A percentile compares a stretch with the other conserved stretches of the same genome.
Evolutionary conservation across 2,888 invertebrate genomes (phyloP).

Genomic region (Ommatoiulus sabulosus): DNA sequence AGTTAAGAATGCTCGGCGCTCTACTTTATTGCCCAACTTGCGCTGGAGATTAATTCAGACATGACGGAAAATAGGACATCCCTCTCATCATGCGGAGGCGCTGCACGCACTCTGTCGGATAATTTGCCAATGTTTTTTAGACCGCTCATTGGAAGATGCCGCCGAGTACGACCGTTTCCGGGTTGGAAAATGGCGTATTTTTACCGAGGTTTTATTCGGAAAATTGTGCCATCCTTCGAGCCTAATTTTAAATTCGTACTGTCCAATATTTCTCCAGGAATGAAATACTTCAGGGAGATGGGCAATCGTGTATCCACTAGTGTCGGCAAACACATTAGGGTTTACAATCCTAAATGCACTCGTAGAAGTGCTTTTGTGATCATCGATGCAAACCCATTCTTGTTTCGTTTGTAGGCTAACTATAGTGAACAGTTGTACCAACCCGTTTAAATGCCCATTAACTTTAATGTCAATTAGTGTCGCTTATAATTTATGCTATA

Average conservation of each 20-base stretch:
- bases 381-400: no score
- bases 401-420: no score
- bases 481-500: no score
- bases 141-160: neutral
- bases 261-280: neutral
- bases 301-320: no score
- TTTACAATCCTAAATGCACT: no score
- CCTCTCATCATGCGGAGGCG: neutral
- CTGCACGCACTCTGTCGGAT: neutral
- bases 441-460: no score
- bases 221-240: neutral
- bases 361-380: no score
- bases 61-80: constrained; percentile 37
- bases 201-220: neutral
- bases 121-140: constrained; percentile 12
- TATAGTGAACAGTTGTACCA: no score
- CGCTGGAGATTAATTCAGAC: constrained; percentile 14
- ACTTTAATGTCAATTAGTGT: no score
- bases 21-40: constrained; percentile 42
- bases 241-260: neutral
- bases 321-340: no score
- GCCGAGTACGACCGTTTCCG: neutral
- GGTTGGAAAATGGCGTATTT: neutral
- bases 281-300: neutral
- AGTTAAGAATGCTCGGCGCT: neutral